Evolutionary conservation across 1,140 invertebrate genomes (phyloP), one percentile per base, ranked within the genome.

Genomic region (Drosophila sp.): DNA sequence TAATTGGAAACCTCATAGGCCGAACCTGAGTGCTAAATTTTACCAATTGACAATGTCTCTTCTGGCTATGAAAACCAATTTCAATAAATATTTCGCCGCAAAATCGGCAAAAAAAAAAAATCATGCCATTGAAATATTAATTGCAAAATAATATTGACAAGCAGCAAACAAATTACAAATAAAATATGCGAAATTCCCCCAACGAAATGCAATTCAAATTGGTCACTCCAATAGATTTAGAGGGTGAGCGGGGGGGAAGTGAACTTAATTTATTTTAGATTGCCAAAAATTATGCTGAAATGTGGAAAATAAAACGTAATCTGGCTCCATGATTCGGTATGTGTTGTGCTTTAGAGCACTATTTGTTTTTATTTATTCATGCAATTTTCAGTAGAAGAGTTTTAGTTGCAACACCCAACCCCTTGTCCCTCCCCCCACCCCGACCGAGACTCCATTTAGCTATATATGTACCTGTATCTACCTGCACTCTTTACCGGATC

Each of bases 141-240:
- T 86, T 83, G 83, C 65, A 73, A 86, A 86, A 86, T 86, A 86
- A 83, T 87, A 86, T 89, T 89, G 84, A 86, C 72, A 72, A 29
- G 56, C 61, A 56, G 76, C 67, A 73, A 79, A 76, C 72, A 69
- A 77, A 86, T 87, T 83, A 66, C 70, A 83, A 80, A 83, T 79
- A 72, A 76, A 80, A 80, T 84, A 80, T 70, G 74, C 57, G 10
- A 65, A 76, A 73, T 76, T 69, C 73, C 54, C 54, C 38, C 44
- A 6, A 66, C 38, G 33, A 27, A 69, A 56, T 57, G 58, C 30
- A 71, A 69, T 66, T 40, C 23, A 27, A 29, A 17, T 40, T 5
- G 50, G 23, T 60, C 33, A 11, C 35, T 38, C 8, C 35, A 11
- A 8, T 35, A 35, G 33, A 35, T 8, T 0, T 2, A 38, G 3